phyloP scores from a whole-genome alignment of 1,140 invertebrate species.

The Dinothrombium tinctorium region DNA sequence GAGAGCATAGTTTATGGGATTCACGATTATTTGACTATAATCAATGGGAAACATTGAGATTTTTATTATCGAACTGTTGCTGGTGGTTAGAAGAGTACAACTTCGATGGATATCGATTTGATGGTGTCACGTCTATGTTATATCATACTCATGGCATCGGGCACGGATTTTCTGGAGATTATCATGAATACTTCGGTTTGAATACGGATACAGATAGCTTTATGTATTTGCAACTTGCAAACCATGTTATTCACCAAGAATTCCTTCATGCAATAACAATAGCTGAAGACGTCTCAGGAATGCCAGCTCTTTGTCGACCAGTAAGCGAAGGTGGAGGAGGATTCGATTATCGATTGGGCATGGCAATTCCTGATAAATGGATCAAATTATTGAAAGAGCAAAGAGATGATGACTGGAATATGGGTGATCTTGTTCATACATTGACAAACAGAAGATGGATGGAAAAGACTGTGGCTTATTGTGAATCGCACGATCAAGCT shows the following conservation, averaged over 20 bases:
- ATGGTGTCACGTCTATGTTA: constrained; percentile 97
- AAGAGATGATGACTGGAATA: constrained; percentile 82
- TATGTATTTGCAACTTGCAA: constrained; percentile 84
- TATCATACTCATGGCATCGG: constrained; percentile 87
- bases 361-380: constrained; percentile 99
- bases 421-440: constrained; percentile 73
- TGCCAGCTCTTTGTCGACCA: constrained; percentile 85
- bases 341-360: constrained; percentile 89
- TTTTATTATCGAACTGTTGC: constrained; percentile 81
- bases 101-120: constrained; percentile 96
- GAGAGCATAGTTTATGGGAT: constrained; percentile 83
- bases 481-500: constrained; percentile 94
- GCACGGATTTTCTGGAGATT: constrained; percentile 45
- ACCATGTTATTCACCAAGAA: constrained; percentile 62
- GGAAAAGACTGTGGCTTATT: constrained; percentile 86
- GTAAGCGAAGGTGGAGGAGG: constrained; percentile 75
- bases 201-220: constrained; percentile 90
- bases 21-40: constrained; percentile 92
- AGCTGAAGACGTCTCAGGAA: constrained; percentile 97
- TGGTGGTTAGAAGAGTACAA: constrained; percentile 94
- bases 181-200: constrained; percentile 90
- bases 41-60: constrained; percentile 77
- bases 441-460: constrained; percentile 83
- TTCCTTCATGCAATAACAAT: constrained; percentile 71
- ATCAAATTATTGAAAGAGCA: constrained; percentile 49